Conservation (phyloP, 2,888 invertebrate genomes). For the Catocala fraxini region DNA sequence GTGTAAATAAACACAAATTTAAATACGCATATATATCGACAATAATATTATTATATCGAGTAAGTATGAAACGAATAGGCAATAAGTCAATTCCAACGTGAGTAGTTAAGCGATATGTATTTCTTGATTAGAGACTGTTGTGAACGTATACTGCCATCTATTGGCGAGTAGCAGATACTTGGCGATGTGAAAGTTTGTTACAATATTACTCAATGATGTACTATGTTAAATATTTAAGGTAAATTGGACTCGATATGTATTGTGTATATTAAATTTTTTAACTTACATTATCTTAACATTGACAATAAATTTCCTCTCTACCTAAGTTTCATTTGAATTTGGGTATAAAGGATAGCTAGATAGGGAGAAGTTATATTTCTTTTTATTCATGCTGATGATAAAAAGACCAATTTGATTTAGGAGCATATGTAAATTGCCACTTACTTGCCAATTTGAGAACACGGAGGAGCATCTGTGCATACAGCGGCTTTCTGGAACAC, state of each 20-base stretch:
- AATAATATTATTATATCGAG: slow-evolving; percentile 12
- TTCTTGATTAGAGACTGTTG: slow-evolving; percentile 2
- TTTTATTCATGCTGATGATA: no score
- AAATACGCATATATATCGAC: slow-evolving; percentile 5
- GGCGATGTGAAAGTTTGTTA: no score
- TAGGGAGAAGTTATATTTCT: no score
- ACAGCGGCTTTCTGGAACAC: slow-evolving; percentile 91
- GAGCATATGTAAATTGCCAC: slow-evolving; percentile 37
- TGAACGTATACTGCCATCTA: slow-evolving; percentile 34
- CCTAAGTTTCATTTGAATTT: no score
- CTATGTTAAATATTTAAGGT: no score
- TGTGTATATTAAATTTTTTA: no score
- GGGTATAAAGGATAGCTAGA: no score
- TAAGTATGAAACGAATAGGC: slow-evolving; percentile 2
- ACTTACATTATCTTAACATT: no score
- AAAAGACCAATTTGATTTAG: no score
- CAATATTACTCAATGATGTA: no score
- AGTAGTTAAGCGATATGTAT: background rate
- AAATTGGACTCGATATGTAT: no score
- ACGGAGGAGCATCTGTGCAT: slow-evolving; percentile 92
- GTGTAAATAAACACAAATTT: background rate
- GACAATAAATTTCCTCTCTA: no score
- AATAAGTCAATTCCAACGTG: slow-evolving; percentile 17
- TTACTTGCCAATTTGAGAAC: slow-evolving; percentile 93
- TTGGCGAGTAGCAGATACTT: slow-evolving; percentile 29